A percentile compares a stretch with the other conserved stretches of the same genome.
Evolutionary conservation across 1,140 invertebrate genomes (phyloP).

Genomic region (Stegodyphus mimosarum): DNA sequence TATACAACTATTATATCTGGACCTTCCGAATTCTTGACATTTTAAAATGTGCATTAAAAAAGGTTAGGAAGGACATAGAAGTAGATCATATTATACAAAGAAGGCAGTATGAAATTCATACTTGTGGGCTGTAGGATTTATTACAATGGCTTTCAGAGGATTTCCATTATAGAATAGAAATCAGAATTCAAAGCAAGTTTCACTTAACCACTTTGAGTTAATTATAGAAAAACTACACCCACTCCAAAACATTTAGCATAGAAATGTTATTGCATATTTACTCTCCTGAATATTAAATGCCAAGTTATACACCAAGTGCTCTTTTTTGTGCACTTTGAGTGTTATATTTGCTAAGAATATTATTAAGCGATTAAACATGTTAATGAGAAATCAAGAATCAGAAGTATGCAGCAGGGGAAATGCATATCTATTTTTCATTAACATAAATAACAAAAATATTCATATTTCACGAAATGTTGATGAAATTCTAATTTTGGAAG

Average conservation of each 20-base stretch:
- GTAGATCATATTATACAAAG: slow-evolving; percentile 45
- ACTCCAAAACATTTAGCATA: slow-evolving; percentile 8
- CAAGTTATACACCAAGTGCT: neutral
- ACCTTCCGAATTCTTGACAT: neutral
- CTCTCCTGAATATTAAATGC: slow-evolving; percentile 24
- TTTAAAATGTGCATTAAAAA: slow-evolving; percentile 36
- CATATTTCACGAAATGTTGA: too few species aligned
- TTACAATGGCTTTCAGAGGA: slow-evolving; percentile 5
- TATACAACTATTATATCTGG: too few species aligned
- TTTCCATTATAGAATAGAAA: neutral
- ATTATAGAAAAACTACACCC: slow-evolving; percentile 18
- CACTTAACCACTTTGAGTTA: neutral
- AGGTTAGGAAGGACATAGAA: slow-evolving; percentile 29
- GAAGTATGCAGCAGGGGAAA: neutral
- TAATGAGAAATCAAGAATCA: neutral
- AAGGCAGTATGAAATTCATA: slow-evolving; percentile 50
- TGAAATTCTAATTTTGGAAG: too few species aligned
- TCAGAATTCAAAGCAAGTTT: neutral
- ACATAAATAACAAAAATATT: too few species aligned
- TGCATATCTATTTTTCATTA: neutral
- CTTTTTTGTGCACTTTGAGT: neutral
- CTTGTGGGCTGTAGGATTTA: slow-evolving; percentile 49
- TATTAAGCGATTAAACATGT: too few species aligned
- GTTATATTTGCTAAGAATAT: slow-evolving; percentile 41
- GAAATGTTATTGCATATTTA: slow-evolving; percentile 48